Percentiles rank a stretch among this genome's conserved stretches.
These are phyloP conservation scores for Phyllostomus hastatus DNA, from an alignment of 2,113 vertebrate genomes.

Conservation along the genomic window DNA sequence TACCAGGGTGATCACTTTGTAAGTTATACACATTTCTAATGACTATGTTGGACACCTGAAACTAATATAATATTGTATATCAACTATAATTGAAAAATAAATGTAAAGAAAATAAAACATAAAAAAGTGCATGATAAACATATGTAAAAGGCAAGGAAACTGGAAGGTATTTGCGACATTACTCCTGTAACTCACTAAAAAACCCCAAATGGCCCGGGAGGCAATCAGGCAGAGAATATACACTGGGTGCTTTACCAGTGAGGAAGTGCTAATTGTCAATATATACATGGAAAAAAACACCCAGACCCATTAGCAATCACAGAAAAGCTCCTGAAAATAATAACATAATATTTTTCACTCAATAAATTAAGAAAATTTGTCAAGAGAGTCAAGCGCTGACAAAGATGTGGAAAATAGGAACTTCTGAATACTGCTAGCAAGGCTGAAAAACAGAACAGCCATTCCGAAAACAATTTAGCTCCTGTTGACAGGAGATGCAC, in stretches of 20 bases:
- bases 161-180: neutral
- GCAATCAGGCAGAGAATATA: neutral
- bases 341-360: neutral
- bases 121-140: neutral
- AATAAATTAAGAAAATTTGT: neutral
- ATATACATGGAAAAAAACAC: neutral
- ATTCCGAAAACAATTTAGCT: neutral
- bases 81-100: neutral
- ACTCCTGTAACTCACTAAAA: neutral
- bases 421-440: neutral
- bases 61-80: neutral
- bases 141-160: neutral
- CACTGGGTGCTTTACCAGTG: neutral
- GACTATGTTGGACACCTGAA: neutral
- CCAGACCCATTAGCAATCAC: neutral
- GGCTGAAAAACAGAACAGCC: neutral
- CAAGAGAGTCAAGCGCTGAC: neutral
- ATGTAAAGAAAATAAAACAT: neutral
- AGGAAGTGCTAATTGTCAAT: neutral
- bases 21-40: neutral
- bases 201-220: neutral
- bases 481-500: neutral
- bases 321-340: neutral
- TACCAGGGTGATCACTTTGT: neutral
- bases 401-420: neutral